Conservation (phyloP, 2,888 invertebrate species). For the Temnothorax rugatulus region DNA sequence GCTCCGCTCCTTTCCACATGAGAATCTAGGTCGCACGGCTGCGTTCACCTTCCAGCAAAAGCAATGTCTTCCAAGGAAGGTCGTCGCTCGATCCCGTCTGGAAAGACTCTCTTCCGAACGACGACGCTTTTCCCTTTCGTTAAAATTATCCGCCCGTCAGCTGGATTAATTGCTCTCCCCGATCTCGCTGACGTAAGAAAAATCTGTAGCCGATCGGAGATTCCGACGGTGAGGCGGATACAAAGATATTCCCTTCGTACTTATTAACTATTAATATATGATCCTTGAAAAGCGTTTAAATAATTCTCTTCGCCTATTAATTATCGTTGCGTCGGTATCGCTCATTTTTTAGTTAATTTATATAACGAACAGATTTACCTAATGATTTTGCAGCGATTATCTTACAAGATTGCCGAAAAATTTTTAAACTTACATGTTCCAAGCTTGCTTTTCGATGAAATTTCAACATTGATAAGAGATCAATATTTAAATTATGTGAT, state of each 20-base stretch:
- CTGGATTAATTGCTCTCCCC: constrained; percentile 5
- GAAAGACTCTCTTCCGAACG: constrained; percentile 68
- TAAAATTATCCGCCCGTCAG: constrained; percentile 38
- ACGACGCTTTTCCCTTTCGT: constrained; percentile 71
- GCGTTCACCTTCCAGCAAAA: constrained; percentile 82
- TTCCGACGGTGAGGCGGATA: not conserved
- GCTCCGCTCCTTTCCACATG: constrained; percentile 63
- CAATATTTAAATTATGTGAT: not conserved
- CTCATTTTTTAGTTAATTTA: not conserved
- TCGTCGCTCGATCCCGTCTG: constrained; percentile 78
- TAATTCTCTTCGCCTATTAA: not conserved
- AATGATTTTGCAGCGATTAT: not conserved
- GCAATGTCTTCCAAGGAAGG: constrained; percentile 84
- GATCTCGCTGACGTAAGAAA: constrained; percentile 27
- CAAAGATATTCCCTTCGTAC: not conserved
- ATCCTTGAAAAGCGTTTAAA: not conserved
- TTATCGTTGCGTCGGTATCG: not conserved
- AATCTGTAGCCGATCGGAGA: not conserved
- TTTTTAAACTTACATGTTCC: not conserved
- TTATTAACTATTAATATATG: not conserved
- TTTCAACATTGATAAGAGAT: not conserved
- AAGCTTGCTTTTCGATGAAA: not conserved
- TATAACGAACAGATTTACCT: not conserved
- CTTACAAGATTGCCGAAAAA: not conserved
- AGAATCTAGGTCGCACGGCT: constrained; percentile 84